Base-by-base conservation (phyloP, 2,888 invertebrate species). In the Cactoblastis cactorum region DNA sequence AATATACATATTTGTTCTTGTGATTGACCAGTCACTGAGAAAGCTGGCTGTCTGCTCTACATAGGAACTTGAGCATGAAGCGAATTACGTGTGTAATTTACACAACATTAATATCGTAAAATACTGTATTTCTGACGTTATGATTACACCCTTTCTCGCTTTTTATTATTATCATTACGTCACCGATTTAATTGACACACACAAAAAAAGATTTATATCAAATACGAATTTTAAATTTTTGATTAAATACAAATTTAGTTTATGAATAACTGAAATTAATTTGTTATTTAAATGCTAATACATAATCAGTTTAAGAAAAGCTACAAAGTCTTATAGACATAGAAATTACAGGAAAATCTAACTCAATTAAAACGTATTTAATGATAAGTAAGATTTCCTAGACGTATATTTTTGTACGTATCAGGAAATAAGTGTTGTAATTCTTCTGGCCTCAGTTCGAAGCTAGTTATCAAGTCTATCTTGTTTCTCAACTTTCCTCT, bases 1-100 rank as follows among this genome's bases (percentile, higher is more conserved):
- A n/a, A n/a, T n/a, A n/a, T n/a, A n/a, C n/a, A 28, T 11, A 4
- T 43, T 38, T 48, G 12, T 49, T 33, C 52, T 62, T 62, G 53
- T 60, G 55, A 56, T 53, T 64, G 55, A 68, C 19, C 71, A 66
- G 56, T 70, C 67, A 65, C 64, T 65, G 71, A 73, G 81, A 81
- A 75, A 81, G 79, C 37, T 17, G 37, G 37, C 37, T 62, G 67
- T 70, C 61, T 66, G 81, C 61, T 69, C 81, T 55, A 74, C 69
- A 78, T 80, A 71, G 65, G 65, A 67, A 74, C 76, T 80, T 75
- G 73, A 77, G 75, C 80, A 72, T 77, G 74, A 80, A 76, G 62
- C 59, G 1, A 52, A 53, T 56, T 52, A 50, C 46, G 55, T 57
- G 33, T 48, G 43, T 50, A 35, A 47, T 35, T 35, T 22, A 47